Base-by-base conservation (phyloP, 2,797 vertebrate species). In the Macropus fuliginosus region DNA sequence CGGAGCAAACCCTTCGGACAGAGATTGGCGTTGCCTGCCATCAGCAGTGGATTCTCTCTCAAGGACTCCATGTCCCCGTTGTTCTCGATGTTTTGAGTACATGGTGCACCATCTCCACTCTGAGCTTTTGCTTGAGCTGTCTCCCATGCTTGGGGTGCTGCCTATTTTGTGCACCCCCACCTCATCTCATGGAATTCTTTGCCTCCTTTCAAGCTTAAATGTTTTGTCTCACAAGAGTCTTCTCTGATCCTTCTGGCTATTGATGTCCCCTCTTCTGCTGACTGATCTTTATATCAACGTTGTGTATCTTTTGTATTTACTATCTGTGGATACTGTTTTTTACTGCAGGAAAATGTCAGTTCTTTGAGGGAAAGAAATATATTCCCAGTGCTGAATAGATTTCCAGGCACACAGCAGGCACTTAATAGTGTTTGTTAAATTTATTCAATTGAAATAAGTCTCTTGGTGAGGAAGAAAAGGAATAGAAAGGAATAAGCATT, bases 341-440 rank as follows among this genome's bases (percentile, higher is more conserved):
- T 29, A 34, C 66, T 1, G 9, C 1, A 8, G 16, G 1, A 57
- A 55, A 46, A 50, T 62, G 3, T 0, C 18, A 40, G 46, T 0
- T 11, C 24, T 5, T n/a, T 94, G 91, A 94, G 93, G 92, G 97
- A 94, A 97, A 97, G 95, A 96, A 96, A 92, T 96, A 95, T 96
- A 96, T 97, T 98, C 97, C 95, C 98, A 98, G 97, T 40, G 40
- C 1, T 81, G 18, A 97, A 96, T 97, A 98, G 96, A 95, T 95
- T 97, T 97, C 97, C 94, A 96, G 18, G 96, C 97, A 97, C 95
- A 59, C 97, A 96, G 96, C 97, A 59, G 96, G 96, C 94, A 12
- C 56, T 59, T 74, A 46, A 0, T 10, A 81, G 6, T 18, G 40
- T 55, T 95, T 57, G 46, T 0, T 31, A 46, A 97, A 96, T 97